Percentiles rank a stretch among this genome's conserved stretches.
phyloP scores from a whole-genome alignment of 2,888 invertebrate species.

The Synanthedon formicaeformis region DNA sequence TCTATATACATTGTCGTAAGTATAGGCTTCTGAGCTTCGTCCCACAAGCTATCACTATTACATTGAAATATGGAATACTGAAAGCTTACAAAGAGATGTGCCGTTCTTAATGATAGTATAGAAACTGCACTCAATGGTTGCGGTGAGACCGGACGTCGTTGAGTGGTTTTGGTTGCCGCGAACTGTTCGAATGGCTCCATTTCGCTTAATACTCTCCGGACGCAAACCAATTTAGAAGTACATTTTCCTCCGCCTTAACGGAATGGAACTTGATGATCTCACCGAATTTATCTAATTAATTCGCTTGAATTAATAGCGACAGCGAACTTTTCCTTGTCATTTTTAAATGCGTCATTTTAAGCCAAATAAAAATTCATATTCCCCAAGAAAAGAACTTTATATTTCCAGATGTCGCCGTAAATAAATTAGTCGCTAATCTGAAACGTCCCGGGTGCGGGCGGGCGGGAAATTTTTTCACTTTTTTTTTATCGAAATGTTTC shows the following conservation, averaged over 20 bases:
- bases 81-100: background rate
- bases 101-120: background rate
- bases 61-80: background rate
- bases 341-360: conserved; percentile 4
- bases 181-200: background rate
- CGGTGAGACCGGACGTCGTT: background rate
- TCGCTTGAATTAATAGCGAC: conserved; percentile 29
- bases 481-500: conserved; percentile 2
- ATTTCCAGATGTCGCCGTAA: conserved; percentile 4
- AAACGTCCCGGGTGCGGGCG: conserved; percentile 1
- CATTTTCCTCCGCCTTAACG: background rate
- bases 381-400: background rate
- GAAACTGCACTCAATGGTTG: background rate
- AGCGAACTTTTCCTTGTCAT: conserved; percentile 17
- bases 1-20: too few relatives aligned
- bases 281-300: conserved; percentile 22
- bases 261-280: background rate
- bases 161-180: background rate
- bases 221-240: background rate
- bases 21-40: too few relatives aligned
- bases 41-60: too few relatives aligned
- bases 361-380: conserved; percentile 5
- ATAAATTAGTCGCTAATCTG: conserved; percentile 5
- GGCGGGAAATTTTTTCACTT: conserved; percentile 1
- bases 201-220: background rate